phyloP scores from a whole-genome alignment of 2,797 vertebrate genomes.

The Sebastes taczanowskii region DNA sequence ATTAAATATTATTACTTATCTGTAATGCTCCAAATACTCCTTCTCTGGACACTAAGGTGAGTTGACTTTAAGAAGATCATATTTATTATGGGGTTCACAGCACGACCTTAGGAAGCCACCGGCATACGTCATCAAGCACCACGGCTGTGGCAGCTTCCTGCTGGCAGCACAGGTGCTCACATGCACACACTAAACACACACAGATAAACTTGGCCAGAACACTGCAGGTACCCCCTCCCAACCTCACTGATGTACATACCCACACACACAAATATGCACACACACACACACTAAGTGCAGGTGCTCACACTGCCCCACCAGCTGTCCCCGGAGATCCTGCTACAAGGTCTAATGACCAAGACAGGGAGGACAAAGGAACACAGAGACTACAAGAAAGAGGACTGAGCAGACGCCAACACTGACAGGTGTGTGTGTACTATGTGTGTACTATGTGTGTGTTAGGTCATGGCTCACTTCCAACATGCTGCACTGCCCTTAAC shows the following conservation, averaged over 20 bases:
- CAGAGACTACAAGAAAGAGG: slow-evolving; percentile 41
- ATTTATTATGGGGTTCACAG: slow-evolving; percentile 52
- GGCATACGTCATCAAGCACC: slow-evolving; percentile 52
- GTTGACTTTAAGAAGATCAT: slow-evolving; percentile 45
- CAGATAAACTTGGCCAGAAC: slow-evolving; percentile 38
- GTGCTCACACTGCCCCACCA: slow-evolving; percentile 63
- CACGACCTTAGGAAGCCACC: slow-evolving; percentile 62
- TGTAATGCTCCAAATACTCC: not conserved
- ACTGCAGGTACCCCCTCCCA: slow-evolving; percentile 38
- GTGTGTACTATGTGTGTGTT: slow-evolving; percentile 21
- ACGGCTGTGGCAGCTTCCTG: slow-evolving; percentile 61
- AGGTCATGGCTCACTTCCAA: slow-evolving; percentile 59
- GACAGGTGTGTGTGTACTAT: slow-evolving; percentile 42
- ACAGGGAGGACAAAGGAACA: slow-evolving; percentile 68
- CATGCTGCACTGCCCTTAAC: slow-evolving; percentile 67
- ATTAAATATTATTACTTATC: not conserved
- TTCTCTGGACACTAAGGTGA: not conserved
- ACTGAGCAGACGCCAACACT: slow-evolving; percentile 42
- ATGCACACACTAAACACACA: slow-evolving; percentile 22
- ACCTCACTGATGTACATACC: slow-evolving; percentile 35
- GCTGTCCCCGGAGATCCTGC: slow-evolving; percentile 66
- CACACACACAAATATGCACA: slow-evolving; percentile 28
- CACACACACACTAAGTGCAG: slow-evolving; percentile 38
- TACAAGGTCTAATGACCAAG: slow-evolving; percentile 58
- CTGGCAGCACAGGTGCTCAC: slow-evolving; percentile 74